Percentiles rank a stretch among this genome's conserved stretches.
Conservation (phyloP, 1,140 invertebrate genomes). For the Drosophila yakuba region DNA sequence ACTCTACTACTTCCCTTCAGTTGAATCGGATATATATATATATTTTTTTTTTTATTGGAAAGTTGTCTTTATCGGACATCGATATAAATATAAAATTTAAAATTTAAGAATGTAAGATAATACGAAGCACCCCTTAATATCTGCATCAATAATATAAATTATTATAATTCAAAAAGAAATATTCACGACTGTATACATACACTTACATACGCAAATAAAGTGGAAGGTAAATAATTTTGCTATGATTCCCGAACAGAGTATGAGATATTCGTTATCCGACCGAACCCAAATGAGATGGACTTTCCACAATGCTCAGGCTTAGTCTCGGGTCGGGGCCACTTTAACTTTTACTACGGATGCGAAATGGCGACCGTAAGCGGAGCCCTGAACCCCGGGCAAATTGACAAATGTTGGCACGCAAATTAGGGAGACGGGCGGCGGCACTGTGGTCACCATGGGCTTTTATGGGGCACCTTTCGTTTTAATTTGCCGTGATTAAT, state of each 20-base stretch:
- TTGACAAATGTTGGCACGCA: conserved; percentile 62
- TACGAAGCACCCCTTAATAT: too few species aligned
- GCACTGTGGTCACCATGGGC: conserved; percentile 28
- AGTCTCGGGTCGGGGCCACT: conserved; percentile 5
- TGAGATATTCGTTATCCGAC: background rate
- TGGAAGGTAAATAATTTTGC: background rate
- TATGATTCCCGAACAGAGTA: background rate
- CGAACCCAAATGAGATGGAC: background rate
- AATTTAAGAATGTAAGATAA: too few species aligned
- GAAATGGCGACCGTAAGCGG: conserved; percentile 56
- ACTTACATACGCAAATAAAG: background rate
- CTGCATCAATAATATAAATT: too few species aligned
- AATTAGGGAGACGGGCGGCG: conserved; percentile 3
- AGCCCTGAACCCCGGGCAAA: conserved; percentile 48
- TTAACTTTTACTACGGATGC: conserved; percentile 44
- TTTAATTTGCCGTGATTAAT: conserved; percentile 72
- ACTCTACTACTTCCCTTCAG: too few species aligned
- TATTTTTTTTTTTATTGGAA: too few species aligned
- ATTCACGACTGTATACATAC: too few species aligned
- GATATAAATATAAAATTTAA: background rate
- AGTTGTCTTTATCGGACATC: too few species aligned
- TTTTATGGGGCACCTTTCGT: conserved; percentile 44
- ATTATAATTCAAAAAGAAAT: too few species aligned
- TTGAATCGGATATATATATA: too few species aligned
- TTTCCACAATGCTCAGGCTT: background rate